phyloP scores from a whole-genome alignment of 2,888 invertebrate species.

The Aphidius colemani region DNA sequence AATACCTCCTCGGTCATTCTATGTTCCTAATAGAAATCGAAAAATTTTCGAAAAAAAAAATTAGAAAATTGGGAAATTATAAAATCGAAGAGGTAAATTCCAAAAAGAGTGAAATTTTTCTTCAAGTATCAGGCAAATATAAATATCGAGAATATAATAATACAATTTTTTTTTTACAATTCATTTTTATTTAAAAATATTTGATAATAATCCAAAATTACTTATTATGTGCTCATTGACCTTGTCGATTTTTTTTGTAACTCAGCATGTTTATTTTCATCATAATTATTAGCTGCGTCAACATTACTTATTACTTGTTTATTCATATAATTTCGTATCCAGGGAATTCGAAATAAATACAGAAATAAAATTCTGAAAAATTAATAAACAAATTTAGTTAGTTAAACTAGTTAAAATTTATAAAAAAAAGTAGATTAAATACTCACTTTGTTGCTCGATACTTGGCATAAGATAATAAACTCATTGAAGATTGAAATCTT shows the following conservation, averaged over 20 bases:
- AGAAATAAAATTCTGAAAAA: constrained; percentile 38
- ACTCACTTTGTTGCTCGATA: constrained; percentile 39
- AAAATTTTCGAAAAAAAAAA: too few species aligned
- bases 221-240: background rate
- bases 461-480: constrained; percentile 37
- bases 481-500: constrained; percentile 39
- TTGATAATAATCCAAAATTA: too few species aligned
- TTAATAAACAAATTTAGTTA: background rate
- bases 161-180: too few species aligned
- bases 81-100: too few species aligned
- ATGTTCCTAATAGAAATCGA: too few species aligned
- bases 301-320: constrained; percentile 23
- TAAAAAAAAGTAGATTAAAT: background rate
- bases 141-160: too few species aligned
- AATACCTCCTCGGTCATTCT: too few species aligned
- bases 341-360: constrained; percentile 32
- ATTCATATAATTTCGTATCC: constrained; percentile 33
- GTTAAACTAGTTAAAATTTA: too few species aligned
- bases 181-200: too few species aligned
- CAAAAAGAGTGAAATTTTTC: too few species aligned
- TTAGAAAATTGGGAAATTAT: too few species aligned
- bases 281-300: constrained; percentile 37
- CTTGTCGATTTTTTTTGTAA: constrained; percentile 22
- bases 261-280: constrained; percentile 31
- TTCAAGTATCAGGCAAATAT: too few species aligned